Base-by-base conservation (phyloP, 2,888 invertebrate genomes). In the Drosophila histrio region DNA sequence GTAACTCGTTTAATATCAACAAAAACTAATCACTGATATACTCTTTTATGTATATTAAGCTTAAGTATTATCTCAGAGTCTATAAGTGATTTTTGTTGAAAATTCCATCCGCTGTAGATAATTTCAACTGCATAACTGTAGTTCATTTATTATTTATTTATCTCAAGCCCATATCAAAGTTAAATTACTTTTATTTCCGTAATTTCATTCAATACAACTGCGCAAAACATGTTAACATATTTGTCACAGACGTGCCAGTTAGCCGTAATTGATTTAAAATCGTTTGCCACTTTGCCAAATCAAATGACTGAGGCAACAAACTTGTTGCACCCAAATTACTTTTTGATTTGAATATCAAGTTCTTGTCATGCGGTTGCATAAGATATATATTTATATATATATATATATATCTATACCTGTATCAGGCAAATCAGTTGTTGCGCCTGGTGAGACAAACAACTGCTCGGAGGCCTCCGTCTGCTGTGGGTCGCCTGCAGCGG, bases 321-420 rank as follows among this genome's bases (percentile, higher is more conserved):
- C 89, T 75, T 59, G 71, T 61, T 50, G 17, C 36, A 36, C 8
- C 22, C 4, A n/a, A n/a, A 24, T 13, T 1, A 34, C 24, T 81
- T 71, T 11, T 0, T 8, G 15, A 59, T 85, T 83, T 72, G 69
- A 87, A 79, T 89, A 74, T 89, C 87, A 80, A 88, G 84, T 83
- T 87, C 85, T 89, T 65, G 63, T 49, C 34, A n/a, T 41, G 41
- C 41, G 17, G 39, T 79, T 85, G 61, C 80, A 77, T 77, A 87
- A 85, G 21, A 22, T 11, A 21, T 30, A 24, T 22, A 21, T 32
- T 6, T 21, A 15, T 8, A 24, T 34, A 9, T 34, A 39, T 24
- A 8, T 43, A 13, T 26, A 21, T 30, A 21, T 34, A 44, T 49
- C 26, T 39, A 13, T 81, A 85, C 85, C 82, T 79, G 76, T 43